Base-by-base conservation (phyloP, 23 tunicate species). In the Phallusia fumigata region DNA sequence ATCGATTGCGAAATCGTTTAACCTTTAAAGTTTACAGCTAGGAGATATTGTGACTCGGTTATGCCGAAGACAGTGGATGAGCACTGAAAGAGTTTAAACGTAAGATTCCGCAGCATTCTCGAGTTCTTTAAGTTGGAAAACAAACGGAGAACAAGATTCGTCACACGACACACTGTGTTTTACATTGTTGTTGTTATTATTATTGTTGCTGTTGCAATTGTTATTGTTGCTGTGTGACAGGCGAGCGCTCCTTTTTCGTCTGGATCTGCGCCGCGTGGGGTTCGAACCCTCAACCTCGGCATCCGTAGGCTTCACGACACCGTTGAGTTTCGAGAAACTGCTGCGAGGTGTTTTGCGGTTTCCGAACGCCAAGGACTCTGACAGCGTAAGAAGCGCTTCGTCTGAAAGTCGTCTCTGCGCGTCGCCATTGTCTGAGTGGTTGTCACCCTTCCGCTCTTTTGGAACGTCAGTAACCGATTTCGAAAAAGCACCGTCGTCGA, bases 351-450 rank as follows among this genome's bases (percentile, higher is more conserved):
- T 33, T 77, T 84, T 84, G 52, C 82, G 32, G 50, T 84, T 84
- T 32, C 88, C 88, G 49, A 84, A 84, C 28, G 88, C 88, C 26
- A 84, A 65, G 16, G 88, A 84, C 45, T 84, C 88, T 21, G 88
- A 84, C 2, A 84, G 49, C 31, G 49, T 77, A 30, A 77, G 77
- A 53, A 84, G 32, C 26, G 65, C 30, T 26, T 77, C 73, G 31
- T 84, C 88, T 21, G 82, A 52, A 22, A 84, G 36, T 0, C 76
- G 51, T 65, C 65, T 45, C 28, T 58, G 69, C 28, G 15, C 28
- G 3, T 58, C 16, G 8, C 16, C 69, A 58, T 1, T 21, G 26
- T 58, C 69, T 24, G 26, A 22, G 16, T 58, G 69, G 52, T 49
- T 21, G 30, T 74, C 65, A 5, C 64, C 18, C 31, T 49, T 77